Evolutionary conservation across 2,113 vertebrate species (phyloP), one percentile per base, ranked within the genome.

Genomic region (Oncorhynchus masou): DNA sequence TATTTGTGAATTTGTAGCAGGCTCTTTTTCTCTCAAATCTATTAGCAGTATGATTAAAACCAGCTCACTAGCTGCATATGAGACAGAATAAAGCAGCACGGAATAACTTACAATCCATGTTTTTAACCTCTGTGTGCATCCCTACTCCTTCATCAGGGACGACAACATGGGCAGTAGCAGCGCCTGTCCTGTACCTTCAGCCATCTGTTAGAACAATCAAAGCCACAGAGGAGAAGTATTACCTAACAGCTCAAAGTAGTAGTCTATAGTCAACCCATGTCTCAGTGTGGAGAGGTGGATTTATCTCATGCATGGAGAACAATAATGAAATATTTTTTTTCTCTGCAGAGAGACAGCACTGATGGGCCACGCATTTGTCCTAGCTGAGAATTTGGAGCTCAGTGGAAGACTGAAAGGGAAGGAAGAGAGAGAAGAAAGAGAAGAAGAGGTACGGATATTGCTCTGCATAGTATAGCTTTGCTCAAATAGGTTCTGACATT

Each of bases 101-200:
- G 81, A 77, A 84, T 84, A 79, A 75, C 72, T 86, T 82, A 78
- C 59, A 76, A 66, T n/a, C 27, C 68, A 31, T 24, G 24, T 59
- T 25, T 60, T 73, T 70, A 64, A 70, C 51, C 80, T 76, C 78
- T 66, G 5, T n/a, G 20, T 74, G 71, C n/a, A n/a, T 48, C 51
- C 83, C 74, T 59, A 48, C 57, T 79, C 76, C 48, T 39, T 49
- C 48, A 54, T 82, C 65, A 74, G 68, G 57, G 34, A 67, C 31
- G 39, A 68, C 74, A 80, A 48, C 16, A n/a, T 20, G 64, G 62
- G 39, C n/a, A 68, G 73, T 1, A 68, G 49, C 27, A 9, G 15
- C 49, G 4, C 59, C 57, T 60, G 57, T 62, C 59, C 19, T 57
- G 5, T 57, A 20, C 1, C 54, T 20, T 62, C 76, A 72, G 68